Evolutionary conservation across 2,797 vertebrate genomes (phyloP).

Genomic region (Acanthiza pusilla): DNA sequence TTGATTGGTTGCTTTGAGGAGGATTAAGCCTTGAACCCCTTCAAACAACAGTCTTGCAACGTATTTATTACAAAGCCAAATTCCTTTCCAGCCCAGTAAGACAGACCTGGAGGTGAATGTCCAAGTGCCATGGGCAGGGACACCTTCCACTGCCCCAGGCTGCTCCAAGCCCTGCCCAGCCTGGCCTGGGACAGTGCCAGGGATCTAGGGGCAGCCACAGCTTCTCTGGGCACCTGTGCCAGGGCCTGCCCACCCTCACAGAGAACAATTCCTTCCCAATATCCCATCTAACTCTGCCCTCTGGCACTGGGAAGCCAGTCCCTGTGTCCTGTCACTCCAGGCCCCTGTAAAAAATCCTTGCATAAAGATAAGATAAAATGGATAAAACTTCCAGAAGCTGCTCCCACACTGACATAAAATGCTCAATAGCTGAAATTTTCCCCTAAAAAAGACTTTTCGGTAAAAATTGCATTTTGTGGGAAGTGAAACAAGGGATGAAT

Average conservation of each 20-base stretch:
- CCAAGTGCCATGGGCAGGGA: not conserved
- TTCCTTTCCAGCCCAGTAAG: not conserved
- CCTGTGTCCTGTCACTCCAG: not conserved
- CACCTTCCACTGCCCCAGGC: accelerated
- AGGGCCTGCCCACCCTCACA: not conserved
- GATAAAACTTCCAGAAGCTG: not conserved
- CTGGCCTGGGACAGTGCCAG: not conserved
- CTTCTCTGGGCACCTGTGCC: not conserved
- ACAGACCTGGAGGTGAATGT: not conserved
- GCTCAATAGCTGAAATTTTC: not conserved
- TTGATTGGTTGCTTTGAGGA: not conserved
- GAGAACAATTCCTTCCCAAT: not conserved
- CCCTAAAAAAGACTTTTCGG: not conserved
- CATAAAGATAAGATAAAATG: not conserved
- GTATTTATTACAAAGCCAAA: not conserved
- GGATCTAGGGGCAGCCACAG: not conserved
- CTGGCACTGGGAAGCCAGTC: not conserved
- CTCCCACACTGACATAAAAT: not conserved
- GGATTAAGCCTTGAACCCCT: not conserved
- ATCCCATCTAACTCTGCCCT: not conserved
- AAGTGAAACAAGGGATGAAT: not conserved
- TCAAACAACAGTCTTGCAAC: not conserved
- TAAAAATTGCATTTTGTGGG: not conserved
- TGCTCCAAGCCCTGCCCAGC: not conserved
- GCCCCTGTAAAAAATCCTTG: not conserved